Evolutionary conservation across 2,113 vertebrate genomes (phyloP).

Genomic region (Cyphomyrus plagiostoma): DNA sequence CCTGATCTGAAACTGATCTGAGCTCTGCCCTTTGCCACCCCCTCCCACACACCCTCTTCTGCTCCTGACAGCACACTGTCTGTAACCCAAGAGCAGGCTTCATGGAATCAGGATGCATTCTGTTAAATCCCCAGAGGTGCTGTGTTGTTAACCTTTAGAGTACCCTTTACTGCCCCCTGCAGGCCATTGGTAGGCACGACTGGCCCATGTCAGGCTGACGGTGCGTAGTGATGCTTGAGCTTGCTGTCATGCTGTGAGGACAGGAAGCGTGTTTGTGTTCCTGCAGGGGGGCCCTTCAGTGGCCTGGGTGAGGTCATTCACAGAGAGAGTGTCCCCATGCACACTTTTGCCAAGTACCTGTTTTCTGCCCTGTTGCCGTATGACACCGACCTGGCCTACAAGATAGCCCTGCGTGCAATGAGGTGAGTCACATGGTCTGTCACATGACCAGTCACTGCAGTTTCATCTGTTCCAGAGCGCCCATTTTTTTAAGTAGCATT

Average conservation of each 20-base stretch:
- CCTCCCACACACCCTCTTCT: not conserved
- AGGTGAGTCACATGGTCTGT: slow-evolving; percentile 60
- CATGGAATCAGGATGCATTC: not conserved
- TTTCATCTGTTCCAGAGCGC: not conserved
- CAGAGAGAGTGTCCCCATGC: slow-evolving; percentile 95
- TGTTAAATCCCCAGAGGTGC: not conserved
- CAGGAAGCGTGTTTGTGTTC: slow-evolving; percentile 33
- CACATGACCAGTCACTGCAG: not conserved
- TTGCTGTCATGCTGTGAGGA: no score
- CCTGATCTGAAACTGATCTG: not conserved
- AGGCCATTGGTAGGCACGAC: not conserved
- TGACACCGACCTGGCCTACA: slow-evolving; percentile 90
- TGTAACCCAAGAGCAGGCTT: slow-evolving; percentile 10
- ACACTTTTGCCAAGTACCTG: slow-evolving; percentile 96
- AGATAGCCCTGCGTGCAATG: slow-evolving; percentile 91
- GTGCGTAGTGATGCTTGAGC: not conserved
- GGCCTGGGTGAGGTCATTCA: slow-evolving; percentile 94
- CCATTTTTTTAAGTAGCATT: not conserved
- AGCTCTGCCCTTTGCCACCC: not conserved
- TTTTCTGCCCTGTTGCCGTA: slow-evolving; percentile 91
- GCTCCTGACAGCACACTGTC: not conserved
- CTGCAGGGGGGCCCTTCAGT: slow-evolving; percentile 89
- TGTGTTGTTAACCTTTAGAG: not conserved
- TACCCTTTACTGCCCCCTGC: not conserved
- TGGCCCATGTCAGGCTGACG: not conserved